Percentiles rank a stretch among this genome's conserved stretches.
Evolutionary conservation across 2,888 invertebrate species (phyloP).

Genomic region (Merodon equestris): DNA sequence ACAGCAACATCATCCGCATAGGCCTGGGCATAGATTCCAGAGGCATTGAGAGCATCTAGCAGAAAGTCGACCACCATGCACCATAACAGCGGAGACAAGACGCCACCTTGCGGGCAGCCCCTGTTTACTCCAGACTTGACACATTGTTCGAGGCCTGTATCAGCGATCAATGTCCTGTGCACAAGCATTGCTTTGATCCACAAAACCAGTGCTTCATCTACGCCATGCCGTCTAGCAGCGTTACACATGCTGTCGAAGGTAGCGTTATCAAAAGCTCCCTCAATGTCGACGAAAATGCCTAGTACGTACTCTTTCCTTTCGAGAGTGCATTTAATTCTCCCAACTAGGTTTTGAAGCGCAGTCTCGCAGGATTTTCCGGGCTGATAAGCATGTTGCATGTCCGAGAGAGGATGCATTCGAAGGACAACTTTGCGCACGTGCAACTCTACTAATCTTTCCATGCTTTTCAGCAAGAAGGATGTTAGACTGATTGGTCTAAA

Average conservation of each 20-base stretch:
- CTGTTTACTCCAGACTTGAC: not conserved
- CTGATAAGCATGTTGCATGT: slow-evolving; percentile 1
- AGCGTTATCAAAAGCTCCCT: not conserved
- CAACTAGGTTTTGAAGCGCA: slow-evolving; percentile 1
- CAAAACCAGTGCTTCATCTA: not conserved
- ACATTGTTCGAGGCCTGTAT: not conserved
- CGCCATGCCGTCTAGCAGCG: not conserved
- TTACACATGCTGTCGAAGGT: slow-evolving; percentile 1
- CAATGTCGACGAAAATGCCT: not conserved
- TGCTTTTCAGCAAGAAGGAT: not conserved
- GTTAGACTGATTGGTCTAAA: not conserved
- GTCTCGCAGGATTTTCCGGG: not conserved
- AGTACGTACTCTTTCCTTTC: not conserved
- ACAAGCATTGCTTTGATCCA: slow-evolving; percentile 4
- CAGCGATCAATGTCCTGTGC: slow-evolving; percentile 1
- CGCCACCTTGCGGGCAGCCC: slow-evolving; percentile 4
- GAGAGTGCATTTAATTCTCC: not conserved
- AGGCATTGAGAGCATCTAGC: no score
- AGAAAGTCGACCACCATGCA: slow-evolving; percentile 2
- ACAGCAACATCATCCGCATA: not conserved
- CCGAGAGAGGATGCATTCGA: not conserved
- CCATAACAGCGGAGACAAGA: slow-evolving; percentile 1
- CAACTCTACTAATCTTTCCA: not conserved
- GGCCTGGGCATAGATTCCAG: not conserved
- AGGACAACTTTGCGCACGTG: not conserved